A percentile compares a stretch with the other conserved stretches of the same genome.
These are phyloP conservation scores for Epistrophella euchroma DNA, from an alignment of 2,888 invertebrate species.

Conservation along the genomic window DNA sequence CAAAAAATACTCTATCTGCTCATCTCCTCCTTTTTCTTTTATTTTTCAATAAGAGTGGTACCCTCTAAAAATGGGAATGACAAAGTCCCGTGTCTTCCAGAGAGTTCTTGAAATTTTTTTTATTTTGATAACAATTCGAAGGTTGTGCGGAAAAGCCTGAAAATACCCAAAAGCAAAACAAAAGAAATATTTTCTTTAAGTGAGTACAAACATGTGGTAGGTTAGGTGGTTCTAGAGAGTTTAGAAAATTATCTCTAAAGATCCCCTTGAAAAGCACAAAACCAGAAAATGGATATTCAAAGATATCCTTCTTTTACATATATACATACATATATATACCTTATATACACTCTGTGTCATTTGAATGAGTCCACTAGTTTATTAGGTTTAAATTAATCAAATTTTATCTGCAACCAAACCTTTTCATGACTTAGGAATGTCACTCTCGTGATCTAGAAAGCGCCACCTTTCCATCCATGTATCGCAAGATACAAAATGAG, in stretches of 20 bases:
- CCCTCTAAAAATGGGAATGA: not conserved
- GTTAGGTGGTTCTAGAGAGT: conserved; percentile 5
- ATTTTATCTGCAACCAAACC: too few species aligned
- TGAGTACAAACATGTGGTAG: not conserved
- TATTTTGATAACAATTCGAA: conserved; percentile 46
- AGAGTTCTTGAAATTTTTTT: conserved; percentile 56
- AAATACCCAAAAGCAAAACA: conserved; percentile 38
- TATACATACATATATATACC: not conserved
- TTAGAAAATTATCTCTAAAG: conserved; percentile 1
- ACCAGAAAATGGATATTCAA: not conserved
- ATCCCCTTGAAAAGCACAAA: not conserved
- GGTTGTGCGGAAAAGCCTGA: conserved; percentile 9
- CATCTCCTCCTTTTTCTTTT: not conserved
- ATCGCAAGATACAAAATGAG: too few species aligned
- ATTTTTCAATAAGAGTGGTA: not conserved
- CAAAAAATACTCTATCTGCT: not conserved
- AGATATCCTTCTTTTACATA: not conserved
- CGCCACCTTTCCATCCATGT: too few species aligned
- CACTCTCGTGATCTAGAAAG: too few species aligned
- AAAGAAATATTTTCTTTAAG: conserved; percentile 21
- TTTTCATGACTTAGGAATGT: too few species aligned
- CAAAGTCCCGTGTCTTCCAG: conserved; percentile 16
- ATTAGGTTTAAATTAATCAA: too few species aligned
- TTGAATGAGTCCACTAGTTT: not conserved
- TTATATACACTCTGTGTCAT: not conserved